Conservation (phyloP, 2,888 invertebrate species). For the Nineta flava region DNA sequence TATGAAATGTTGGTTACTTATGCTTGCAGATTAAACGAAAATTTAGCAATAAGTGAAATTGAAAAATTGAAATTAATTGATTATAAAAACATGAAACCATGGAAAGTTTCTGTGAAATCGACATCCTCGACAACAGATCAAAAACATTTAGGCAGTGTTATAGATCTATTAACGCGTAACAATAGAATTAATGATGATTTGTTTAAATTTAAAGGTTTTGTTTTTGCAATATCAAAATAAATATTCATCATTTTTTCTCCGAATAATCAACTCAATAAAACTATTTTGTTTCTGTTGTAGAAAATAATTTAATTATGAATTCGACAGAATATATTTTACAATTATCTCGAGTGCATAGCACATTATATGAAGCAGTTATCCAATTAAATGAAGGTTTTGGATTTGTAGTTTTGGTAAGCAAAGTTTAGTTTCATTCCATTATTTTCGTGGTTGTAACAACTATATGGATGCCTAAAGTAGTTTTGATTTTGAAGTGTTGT, state of each 20-base stretch:
- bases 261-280: no score
- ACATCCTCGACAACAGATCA: not conserved
- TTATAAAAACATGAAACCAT: not conserved
- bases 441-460: no score
- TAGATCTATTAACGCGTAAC: not conserved
- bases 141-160: conserved; percentile 1
- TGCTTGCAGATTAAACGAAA: conserved; percentile 1
- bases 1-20: not conserved
- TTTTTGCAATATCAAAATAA: no score
- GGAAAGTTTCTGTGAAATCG: not conserved
- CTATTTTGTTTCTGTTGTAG: no score
- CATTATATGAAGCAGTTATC: conserved; percentile 1
- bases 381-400: conserved; percentile 4
- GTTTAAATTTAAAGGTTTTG: not conserved
- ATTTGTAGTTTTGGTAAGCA: conserved; percentile 2
- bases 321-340: conserved; percentile 1
- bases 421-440: not conserved
- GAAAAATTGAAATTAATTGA: not conserved
- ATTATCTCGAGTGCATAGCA: conserved; percentile 1
- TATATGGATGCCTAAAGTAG: not conserved
- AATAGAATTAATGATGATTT: not conserved
- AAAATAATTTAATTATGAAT: not conserved
- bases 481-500: not conserved
- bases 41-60: not conserved
- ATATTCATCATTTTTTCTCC: no score